Conservation (phyloP, 2,888 invertebrate species). For the Andrena praecox region DNA sequence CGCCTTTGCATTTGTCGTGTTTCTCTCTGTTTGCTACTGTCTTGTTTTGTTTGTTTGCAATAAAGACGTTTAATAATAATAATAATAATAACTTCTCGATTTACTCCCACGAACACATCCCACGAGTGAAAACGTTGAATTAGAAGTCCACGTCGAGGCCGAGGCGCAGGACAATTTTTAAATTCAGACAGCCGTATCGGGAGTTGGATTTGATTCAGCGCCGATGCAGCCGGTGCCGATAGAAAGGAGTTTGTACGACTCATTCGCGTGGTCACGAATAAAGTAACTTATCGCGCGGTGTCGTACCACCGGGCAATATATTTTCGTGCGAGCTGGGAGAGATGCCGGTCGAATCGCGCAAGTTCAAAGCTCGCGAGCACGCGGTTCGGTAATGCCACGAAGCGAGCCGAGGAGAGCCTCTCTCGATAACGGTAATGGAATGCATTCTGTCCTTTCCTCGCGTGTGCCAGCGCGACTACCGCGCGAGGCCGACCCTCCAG, state of each 20-base stretch:
- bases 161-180: background rate
- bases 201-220: conserved; percentile 39
- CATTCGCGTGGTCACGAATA: conserved; percentile 62
- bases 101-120: too few species aligned
- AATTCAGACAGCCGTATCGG: conserved; percentile 31
- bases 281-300: conserved; percentile 63
- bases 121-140: too few species aligned
- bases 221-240: conserved; percentile 27
- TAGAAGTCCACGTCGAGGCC: too few species aligned
- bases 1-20: too few species aligned
- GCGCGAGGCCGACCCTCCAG: conserved; percentile 15
- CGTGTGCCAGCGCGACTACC: conserved; percentile 28
- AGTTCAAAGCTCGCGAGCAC: conserved; percentile 67
- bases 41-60: too few species aligned
- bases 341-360: conserved; percentile 41
- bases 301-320: conserved; percentile 57
- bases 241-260: conserved; percentile 61
- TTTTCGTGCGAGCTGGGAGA: conserved; percentile 50
- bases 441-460: conserved; percentile 52
- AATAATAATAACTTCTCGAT: too few species aligned
- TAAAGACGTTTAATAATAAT: too few species aligned
- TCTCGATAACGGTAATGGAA: conserved; percentile 73
- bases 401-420: conserved; percentile 31
- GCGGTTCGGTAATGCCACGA: conserved; percentile 63
- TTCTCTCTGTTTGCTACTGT: too few species aligned